phyloP scores from a whole-genome alignment of 2,113 vertebrate genomes.

The Mellivora capensis region DNA sequence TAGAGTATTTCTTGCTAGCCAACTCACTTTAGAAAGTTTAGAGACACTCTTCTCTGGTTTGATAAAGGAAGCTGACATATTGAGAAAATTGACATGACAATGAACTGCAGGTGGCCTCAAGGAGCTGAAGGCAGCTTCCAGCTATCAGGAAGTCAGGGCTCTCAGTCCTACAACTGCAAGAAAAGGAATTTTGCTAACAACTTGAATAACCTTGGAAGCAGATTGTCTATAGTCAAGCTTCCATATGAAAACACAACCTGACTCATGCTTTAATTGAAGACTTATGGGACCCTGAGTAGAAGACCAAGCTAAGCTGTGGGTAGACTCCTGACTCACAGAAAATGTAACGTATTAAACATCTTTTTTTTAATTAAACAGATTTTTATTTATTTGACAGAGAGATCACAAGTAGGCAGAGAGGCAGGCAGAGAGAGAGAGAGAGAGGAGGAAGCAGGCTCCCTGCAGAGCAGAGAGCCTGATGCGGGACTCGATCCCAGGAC shows the following conservation, averaged over 20 bases:
- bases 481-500: no score
- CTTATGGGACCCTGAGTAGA: background rate
- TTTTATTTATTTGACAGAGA: no score
- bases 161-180: background rate
- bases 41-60: background rate
- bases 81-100: background rate
- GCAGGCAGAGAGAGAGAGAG: no score
- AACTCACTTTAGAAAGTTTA: background rate
- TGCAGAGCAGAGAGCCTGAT: no score
- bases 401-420: no score
- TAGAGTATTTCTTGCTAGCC: background rate
- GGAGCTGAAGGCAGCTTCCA: background rate
- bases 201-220: background rate
- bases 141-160: background rate
- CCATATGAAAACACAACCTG: background rate
- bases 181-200: background rate
- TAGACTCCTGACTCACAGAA: background rate
- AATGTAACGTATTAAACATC: background rate
- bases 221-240: background rate
- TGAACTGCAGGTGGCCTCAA: background rate
- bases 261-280: background rate
- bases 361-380: no score
- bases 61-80: background rate
- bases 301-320: background rate
- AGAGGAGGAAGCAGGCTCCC: no score